Evolutionary conservation across 2,113 vertebrate genomes (phyloP).

Genomic region (Trogon melanurus): DNA sequence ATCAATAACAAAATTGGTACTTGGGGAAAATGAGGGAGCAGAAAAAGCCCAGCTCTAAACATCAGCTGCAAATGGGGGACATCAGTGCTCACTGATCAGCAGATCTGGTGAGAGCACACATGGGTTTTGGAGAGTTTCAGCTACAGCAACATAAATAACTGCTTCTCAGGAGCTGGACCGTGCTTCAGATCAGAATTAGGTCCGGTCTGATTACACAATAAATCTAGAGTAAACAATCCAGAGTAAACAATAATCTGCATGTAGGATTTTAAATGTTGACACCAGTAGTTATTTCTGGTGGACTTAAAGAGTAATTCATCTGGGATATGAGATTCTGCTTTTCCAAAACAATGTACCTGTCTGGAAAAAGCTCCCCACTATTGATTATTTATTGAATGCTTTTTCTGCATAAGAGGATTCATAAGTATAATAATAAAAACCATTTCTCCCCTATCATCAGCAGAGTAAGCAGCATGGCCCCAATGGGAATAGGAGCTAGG

Average conservation of each 20-base stretch:
- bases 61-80: neutral
- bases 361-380: neutral
- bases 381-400: neutral
- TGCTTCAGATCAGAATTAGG: neutral
- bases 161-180: neutral
- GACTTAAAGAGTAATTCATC: neutral
- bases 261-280: neutral
- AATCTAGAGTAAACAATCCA: neutral
- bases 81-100: neutral
- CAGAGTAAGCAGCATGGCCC: neutral
- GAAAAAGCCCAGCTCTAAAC: neutral
- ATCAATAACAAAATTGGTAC: neutral
- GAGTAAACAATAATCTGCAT: neutral
- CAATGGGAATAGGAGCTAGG: neutral
- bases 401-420: neutral
- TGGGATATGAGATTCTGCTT: neutral
- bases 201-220: neutral
- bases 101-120: accelerated
- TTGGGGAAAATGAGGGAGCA: neutral
- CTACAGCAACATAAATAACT: neutral
- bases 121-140: neutral
- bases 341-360: neutral
- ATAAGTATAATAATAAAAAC: neutral
- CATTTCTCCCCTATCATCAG: neutral
- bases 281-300: neutral